These are phyloP conservation scores for Himalopsyche tibetana DNA, from an alignment of 2,888 invertebrate species.

Conservation along the genomic window DNA sequence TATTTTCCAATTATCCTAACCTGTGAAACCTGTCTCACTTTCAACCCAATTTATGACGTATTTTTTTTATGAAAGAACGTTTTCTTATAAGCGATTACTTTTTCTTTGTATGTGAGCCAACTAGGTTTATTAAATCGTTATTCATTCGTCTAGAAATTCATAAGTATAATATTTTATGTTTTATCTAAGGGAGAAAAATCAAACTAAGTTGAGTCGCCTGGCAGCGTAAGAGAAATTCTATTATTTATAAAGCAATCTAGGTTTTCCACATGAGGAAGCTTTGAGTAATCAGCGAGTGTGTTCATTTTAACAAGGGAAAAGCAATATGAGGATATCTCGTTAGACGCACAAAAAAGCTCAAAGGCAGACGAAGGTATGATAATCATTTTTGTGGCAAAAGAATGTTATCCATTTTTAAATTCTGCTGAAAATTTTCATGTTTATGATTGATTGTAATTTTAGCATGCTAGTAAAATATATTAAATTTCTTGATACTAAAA, in stretches of 20 bases:
- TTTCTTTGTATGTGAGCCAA: not conserved
- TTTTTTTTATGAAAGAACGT: too few species aligned
- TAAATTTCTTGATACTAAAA: too few species aligned
- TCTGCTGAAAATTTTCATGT: not conserved
- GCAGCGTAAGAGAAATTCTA: conserved; percentile 45
- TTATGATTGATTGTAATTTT: conserved; percentile 3
- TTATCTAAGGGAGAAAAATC: conserved; percentile 23
- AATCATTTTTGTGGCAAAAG: not conserved
- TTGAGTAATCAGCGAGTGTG: conserved; percentile 51
- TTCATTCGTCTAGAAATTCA: conserved; percentile 19
- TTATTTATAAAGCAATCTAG: conserved; percentile 50
- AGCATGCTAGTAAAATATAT: too few species aligned
- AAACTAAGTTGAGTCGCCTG: conserved; percentile 37
- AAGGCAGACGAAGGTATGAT: conserved; percentile 37
- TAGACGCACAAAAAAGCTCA: conserved; percentile 39
- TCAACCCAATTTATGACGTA: too few species aligned
- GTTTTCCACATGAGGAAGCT: conserved; percentile 48
- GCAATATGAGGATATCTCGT: conserved; percentile 39
- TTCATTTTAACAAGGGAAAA: conserved; percentile 49
- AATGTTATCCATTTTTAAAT: not conserved
- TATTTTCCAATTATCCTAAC: too few species aligned
- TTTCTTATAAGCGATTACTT: not conserved
- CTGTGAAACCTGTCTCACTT: too few species aligned
- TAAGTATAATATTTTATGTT: conserved; percentile 22
- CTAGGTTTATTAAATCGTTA: conserved; percentile 12